Evolutionary conservation across 2,797 vertebrate species (phyloP).

Genomic region (Spinibarbus caldwelli): DNA sequence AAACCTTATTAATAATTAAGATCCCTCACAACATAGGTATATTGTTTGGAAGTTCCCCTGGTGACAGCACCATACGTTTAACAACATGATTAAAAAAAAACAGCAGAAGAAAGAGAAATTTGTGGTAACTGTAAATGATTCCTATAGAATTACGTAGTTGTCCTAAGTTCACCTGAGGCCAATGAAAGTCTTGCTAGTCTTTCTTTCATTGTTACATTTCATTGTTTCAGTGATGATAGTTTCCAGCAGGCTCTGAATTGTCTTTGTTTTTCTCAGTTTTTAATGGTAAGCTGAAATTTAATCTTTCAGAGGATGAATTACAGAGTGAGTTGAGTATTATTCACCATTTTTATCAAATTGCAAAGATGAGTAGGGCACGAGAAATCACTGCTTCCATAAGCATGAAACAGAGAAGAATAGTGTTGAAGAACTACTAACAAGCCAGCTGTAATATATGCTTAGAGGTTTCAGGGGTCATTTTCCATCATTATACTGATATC

Average conservation of each 20-base stretch:
- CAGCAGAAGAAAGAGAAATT: neutral
- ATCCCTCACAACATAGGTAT: neutral
- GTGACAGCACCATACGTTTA: neutral
- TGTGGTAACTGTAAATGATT: conserved; percentile 14
- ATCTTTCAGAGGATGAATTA: conserved; percentile 27
- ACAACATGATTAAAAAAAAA: neutral
- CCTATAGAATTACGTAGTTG: neutral
- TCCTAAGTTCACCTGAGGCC: neutral
- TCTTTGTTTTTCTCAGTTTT: conserved; percentile 23
- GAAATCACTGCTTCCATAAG: neutral
- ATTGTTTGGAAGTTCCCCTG: neutral
- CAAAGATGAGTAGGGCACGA: neutral
- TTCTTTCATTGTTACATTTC: conserved; percentile 4
- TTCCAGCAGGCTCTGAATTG: neutral
- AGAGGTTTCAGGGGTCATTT: conserved; percentile 20
- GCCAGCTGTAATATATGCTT: conserved; percentile 23
- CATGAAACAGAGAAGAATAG: conserved; percentile 2
- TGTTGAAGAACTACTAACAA: conserved; percentile 1
- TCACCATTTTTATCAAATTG: conserved; percentile 10
- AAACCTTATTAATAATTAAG: neutral
- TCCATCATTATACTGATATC: conserved; percentile 10
- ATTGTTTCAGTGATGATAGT: conserved; percentile 13
- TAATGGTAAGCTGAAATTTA: conserved; percentile 9
- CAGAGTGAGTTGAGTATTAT: conserved; percentile 18
- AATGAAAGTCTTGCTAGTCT: neutral